These are phyloP conservation scores for Tyria jacobaeae DNA, from an alignment of 2,888 invertebrate species.

Conservation along the genomic window DNA sequence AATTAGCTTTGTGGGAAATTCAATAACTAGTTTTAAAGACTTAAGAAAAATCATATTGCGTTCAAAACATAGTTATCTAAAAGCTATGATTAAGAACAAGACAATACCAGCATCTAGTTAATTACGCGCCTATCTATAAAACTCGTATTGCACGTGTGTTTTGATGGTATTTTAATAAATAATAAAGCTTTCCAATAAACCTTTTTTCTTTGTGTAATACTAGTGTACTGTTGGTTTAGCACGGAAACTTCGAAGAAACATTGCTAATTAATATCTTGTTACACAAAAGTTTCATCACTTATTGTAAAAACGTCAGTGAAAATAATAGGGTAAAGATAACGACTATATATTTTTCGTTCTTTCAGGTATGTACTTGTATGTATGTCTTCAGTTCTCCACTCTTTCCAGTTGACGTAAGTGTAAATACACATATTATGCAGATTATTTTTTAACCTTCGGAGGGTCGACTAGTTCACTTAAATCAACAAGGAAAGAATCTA, in stretches of 20 bases:
- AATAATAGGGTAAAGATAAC: background rate
- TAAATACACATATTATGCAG: conserved; percentile 25
- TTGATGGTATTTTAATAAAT: too few species aligned
- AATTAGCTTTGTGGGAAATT: too few species aligned
- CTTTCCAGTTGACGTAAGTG: conserved; percentile 40
- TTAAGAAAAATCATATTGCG: too few species aligned
- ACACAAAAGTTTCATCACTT: background rate
- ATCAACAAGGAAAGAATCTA: conserved; percentile 27
- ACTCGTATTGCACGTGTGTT: background rate
- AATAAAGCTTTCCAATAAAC: background rate
- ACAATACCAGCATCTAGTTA: background rate
- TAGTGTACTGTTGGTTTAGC: background rate
- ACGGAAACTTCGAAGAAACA: background rate
- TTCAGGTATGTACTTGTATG: conserved; percentile 50
- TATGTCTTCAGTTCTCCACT: conserved; percentile 25
- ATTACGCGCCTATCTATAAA: background rate
- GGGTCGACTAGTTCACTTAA: conserved; percentile 25
- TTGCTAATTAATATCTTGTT: background rate
- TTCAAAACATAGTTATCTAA: too few species aligned
- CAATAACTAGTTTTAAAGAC: too few species aligned
- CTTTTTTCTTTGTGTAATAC: too few species aligned
- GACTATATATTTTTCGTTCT: conserved; percentile 28
- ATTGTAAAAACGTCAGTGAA: background rate
- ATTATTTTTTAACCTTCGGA: conserved; percentile 26
- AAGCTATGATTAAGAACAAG: background rate